Evolutionary conservation across 1,140 invertebrate genomes (phyloP), one percentile per base, ranked within the genome.

Genomic region (Lepidurus packardi): DNA sequence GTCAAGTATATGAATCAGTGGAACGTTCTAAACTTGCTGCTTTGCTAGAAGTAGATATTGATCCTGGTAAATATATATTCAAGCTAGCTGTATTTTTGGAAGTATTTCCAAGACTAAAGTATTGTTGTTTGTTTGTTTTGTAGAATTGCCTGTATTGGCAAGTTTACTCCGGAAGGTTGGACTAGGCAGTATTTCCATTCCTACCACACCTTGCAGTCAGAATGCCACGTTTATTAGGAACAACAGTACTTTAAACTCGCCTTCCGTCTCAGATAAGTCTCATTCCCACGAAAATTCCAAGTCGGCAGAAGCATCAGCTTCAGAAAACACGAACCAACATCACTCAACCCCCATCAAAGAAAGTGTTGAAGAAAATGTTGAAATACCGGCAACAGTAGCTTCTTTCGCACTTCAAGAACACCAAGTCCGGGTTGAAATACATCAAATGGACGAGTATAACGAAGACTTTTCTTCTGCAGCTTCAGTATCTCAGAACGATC

Each of bases 1-100:
- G 42, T 25, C 74, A 73, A 65, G 65, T 82, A 82, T 77, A 77
- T 82, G 81, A 73, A 77, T 73, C 78, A 13, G 79, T 42, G 74
- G 73, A 73, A 42, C 21, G 73, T 74, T 43, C 41, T 74, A 45
- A 53, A 41, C 73, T 73, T 78, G 16, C 42, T 11, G n/a, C n/a
- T 41, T 16, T 65, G 21, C 53, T 65, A 21, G 53, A 21, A 65
- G 16, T 65, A 65, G 53, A 65, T n/a, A n/a, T 16, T 21, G 53
- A 65, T 65, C 13, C 53, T 16, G 53, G 53, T 65, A 65, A 65
- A 13, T 7, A 1, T 13, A 65, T 11, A 4, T 65, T 65, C 21
- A 65, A 16, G 6, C 21, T 65, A 11, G 1, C 10, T 47, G 10
- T 47, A 47, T 16, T 16, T 10, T 16, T 47, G 45, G 2, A 21